phyloP scores from a whole-genome alignment of 2,113 vertebrate species.

The Verasper variegatus region DNA sequence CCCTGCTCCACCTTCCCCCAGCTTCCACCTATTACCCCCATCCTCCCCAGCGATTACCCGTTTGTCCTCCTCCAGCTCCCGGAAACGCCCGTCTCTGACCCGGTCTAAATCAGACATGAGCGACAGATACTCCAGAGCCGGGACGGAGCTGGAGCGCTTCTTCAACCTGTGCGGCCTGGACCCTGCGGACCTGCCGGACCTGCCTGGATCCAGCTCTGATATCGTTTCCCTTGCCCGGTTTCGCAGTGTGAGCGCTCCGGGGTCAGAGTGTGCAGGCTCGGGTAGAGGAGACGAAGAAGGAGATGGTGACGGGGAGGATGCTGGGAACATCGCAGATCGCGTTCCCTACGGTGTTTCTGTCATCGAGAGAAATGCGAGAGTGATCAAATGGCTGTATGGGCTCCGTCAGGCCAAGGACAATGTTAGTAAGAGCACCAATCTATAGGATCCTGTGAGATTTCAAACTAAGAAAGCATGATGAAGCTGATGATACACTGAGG shows the following conservation, averaged over 20 bases:
- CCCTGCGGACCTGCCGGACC: conserved; percentile 85
- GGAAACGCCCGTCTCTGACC: conserved; percentile 82
- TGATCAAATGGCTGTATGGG: conserved; percentile 97
- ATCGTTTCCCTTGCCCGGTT: conserved; percentile 90
- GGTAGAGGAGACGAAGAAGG: conserved; percentile 76
- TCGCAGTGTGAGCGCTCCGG: conserved; percentile 90
- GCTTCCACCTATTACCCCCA: conserved; percentile 43
- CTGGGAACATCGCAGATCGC: conserved; percentile 56
- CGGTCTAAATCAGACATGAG: conserved; percentile 85
- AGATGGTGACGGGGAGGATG: conserved; percentile 74
- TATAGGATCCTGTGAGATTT: conserved; percentile 38
- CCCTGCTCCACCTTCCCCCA: neutral
- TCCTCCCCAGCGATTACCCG: conserved; percentile 75
- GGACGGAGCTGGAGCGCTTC: conserved; percentile 90
- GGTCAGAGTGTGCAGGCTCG: conserved; percentile 83
- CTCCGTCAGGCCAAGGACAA: conserved; percentile 86
- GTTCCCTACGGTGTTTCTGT: conserved; percentile 90
- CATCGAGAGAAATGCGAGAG: conserved; percentile 92
- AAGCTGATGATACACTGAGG: neutral
- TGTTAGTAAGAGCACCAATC: conserved; percentile 59
- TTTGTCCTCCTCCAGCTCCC: conserved; percentile 72
- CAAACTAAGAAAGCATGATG: neutral
- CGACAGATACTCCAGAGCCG: conserved; percentile 77
- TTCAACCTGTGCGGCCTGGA: conserved; percentile 96
- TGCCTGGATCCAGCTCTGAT: conserved; percentile 87